Evolutionary conservation across 53 echinoderm and acorn worm genomes (phyloP), one percentile per base, ranked within the genome.

Genomic region (Echinometra lucunter): DNA sequence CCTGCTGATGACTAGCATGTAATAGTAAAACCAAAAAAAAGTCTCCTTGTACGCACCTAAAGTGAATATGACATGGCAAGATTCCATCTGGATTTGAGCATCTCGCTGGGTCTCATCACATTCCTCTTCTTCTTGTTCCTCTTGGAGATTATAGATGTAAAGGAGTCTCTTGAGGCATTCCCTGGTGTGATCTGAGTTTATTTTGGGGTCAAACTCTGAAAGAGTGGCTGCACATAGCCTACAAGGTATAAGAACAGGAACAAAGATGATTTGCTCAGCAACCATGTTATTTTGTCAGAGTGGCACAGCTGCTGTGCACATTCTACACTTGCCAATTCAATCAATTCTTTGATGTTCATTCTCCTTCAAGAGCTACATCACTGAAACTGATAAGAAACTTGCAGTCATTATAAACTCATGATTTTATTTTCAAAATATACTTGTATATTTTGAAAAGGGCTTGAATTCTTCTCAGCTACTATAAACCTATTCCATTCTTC

Each of bases 131-230:
- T 35, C 78, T 12, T 87, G 92, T 17, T 40, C 25, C 19, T 94
- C 91, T 66, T 93, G 94, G 88, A 90, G 69, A 32, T 94, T 72
- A 89, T 98, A 98, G 35, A 95, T 82, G 45, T 97, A 88, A 9
- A 98, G 95, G 16, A 98, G 93, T 44, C 97, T 70, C 91, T 97
- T 97, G 16, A 98, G 88, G 56, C 97, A 97, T 89, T 98, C 97
- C n/a, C 95, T 96, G 44, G 96, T 45, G 74, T 98, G 98, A 93
- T 96, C 96, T 38, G 58, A 60, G 90, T 98, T 96, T 58, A 98
- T 96, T 81, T 98, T 97, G 27, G 96, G 70, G 56, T 96, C 98
- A 96, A 95, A 97, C 19, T 95, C 88, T 17, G 93, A 82, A 13
- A 96, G 23, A 27, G 90, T 67, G 80, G 96, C 97, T 44, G 83